These are phyloP conservation scores for Tipula confusa DNA, from an alignment of 2,888 invertebrate genomes.

Conservation along the genomic window DNA sequence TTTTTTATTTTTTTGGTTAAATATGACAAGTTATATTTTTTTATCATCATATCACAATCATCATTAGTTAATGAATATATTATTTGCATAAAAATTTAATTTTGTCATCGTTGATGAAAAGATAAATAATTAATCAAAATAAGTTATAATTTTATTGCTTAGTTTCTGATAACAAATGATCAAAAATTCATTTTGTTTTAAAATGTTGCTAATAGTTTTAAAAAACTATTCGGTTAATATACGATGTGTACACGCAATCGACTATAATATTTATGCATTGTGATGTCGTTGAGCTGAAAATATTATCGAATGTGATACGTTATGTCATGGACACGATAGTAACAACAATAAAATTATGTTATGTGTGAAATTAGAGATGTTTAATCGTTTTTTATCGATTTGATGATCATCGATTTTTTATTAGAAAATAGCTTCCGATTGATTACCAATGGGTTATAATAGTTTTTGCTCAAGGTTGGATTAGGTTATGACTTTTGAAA, in stretches of 20 bases:
- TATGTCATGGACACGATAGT: background rate
- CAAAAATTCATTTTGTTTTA: background rate
- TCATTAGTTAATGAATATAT: background rate
- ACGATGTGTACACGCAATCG: background rate
- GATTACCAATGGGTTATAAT: too few relatives aligned
- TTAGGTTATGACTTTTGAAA: too few relatives aligned
- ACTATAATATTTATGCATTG: background rate
- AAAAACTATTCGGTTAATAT: background rate
- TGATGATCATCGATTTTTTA: too few relatives aligned
- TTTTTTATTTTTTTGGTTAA: background rate
- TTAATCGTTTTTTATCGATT: background rate
- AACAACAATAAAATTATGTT: background rate
- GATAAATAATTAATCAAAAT: background rate
- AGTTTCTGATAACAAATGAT: background rate
- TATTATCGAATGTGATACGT: background rate
- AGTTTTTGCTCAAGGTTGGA: background rate
- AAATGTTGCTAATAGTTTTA: background rate
- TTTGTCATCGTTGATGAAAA: background rate
- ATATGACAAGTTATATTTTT: background rate
- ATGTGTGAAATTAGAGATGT: background rate
- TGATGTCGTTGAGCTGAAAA: background rate
- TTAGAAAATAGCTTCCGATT: background rate
- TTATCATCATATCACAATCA: background rate
- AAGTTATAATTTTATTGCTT: background rate
- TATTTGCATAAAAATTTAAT: background rate